Evolutionary conservation across 2,888 invertebrate species (phyloP).

Genomic region (Tachina lurida): DNA sequence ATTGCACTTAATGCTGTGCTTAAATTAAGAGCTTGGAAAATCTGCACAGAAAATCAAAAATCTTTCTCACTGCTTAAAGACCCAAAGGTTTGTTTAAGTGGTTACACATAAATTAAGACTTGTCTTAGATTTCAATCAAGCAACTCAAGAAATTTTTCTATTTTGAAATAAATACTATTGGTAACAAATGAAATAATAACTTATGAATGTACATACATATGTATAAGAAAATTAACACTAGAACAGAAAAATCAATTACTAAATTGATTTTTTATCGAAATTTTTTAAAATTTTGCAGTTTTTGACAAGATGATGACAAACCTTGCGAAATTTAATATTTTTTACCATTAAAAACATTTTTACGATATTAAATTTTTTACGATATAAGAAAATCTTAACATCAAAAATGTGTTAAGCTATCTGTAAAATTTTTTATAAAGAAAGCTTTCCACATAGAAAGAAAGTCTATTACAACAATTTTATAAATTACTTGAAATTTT

Average conservation of each 20-base stretch:
- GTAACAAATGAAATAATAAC: constrained; percentile 13
- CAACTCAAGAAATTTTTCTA: constrained; percentile 12
- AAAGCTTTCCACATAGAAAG: too few relatives aligned
- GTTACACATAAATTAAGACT: neutral
- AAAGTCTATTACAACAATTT: too few relatives aligned
- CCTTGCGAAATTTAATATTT: neutral
- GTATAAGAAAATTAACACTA: constrained; percentile 28
- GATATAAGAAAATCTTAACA: too few relatives aligned
- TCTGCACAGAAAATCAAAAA: constrained; percentile 9
- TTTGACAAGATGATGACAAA: too few relatives aligned
- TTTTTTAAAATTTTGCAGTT: neutral
- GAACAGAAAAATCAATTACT: too few relatives aligned
- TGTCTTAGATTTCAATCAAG: neutral
- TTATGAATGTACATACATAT: neutral
- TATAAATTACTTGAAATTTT: too few relatives aligned
- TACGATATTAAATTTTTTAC: constrained; percentile 4
- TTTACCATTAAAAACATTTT: neutral
- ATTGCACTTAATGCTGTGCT: constrained; percentile 18
- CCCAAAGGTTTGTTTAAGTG: constrained; percentile 16
- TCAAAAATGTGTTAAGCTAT: too few relatives aligned
- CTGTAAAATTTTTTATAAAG: too few relatives aligned
- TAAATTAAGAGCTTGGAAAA: constrained; percentile 34
- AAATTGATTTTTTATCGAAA: neutral
- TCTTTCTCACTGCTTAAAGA: neutral
- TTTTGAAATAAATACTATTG: constrained; percentile 8